phyloP scores from a whole-genome alignment of 35 echinoderm and acorn worm species.

The Lytechinus pictus region DNA sequence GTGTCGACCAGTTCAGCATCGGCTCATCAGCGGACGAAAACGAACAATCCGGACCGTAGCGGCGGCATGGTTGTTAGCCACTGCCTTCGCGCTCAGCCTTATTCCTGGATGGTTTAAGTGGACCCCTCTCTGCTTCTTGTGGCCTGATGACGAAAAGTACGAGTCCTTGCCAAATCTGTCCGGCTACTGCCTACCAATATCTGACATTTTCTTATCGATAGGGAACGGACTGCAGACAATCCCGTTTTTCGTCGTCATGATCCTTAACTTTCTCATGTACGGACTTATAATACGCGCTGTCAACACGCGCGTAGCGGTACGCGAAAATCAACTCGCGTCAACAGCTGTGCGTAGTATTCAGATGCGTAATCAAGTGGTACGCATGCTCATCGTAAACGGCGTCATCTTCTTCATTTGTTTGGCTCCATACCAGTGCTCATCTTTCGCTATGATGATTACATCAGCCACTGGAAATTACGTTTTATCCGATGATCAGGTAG shows the following conservation, averaged over 20 bases:
- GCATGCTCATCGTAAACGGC: conserved; percentile 65
- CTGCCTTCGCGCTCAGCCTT: conserved; percentile 18
- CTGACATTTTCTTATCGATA: background rate
- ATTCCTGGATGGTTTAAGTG: conserved; percentile 38
- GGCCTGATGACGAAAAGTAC: conserved; percentile 34
- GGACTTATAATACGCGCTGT: conserved; percentile 47
- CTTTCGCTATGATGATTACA: conserved; percentile 45
- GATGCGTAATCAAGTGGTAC: conserved; percentile 66
- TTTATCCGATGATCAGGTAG: background rate
- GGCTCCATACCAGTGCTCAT: conserved; percentile 50
- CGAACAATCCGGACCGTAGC: conserved; percentile 43
- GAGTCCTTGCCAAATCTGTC: background rate
- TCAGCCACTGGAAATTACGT: background rate
- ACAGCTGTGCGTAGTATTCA: conserved; percentile 42
- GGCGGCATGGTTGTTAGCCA: conserved; percentile 19
- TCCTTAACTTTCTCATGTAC: conserved; percentile 54
- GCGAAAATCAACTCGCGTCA: conserved; percentile 28
- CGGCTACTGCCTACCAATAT: background rate
- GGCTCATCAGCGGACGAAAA: conserved; percentile 36
- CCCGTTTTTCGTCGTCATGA: conserved; percentile 55
- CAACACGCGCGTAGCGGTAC: conserved; percentile 33
- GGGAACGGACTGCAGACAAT: conserved; percentile 47
- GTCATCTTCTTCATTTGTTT: conserved; percentile 70
- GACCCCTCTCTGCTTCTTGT: conserved; percentile 29
- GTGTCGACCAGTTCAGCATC: conserved; percentile 61